A percentile compares a stretch with the other conserved stretches of the same genome.
Conservation (phyloP, 2,113 vertebrate species). For the Toxotes jaculatrix region DNA sequence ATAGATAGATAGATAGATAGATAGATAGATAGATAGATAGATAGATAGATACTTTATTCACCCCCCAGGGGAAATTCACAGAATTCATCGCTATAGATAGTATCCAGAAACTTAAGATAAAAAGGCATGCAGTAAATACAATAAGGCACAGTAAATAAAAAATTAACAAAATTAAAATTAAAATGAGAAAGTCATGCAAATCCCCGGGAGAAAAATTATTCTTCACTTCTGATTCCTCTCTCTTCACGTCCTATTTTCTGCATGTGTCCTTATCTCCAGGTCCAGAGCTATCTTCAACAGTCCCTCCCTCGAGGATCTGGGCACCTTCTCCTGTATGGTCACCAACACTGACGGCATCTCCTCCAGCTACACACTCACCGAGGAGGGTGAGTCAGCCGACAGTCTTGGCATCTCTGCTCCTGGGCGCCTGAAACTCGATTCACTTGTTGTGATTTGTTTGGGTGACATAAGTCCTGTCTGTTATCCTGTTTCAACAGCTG, state of each 20-base stretch:
- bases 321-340: constrained; percentile 92
- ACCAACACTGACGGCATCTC: constrained; percentile 95
- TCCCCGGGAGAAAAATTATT: background rate
- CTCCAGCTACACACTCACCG: constrained; percentile 93
- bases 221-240: background rate
- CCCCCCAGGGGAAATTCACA: no score
- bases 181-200: background rate
- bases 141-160: no score
- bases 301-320: constrained; percentile 93
- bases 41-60: no score
- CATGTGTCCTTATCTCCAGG: constrained; percentile 75
- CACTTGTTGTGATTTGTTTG: constrained; percentile 36
- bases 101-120: no score
- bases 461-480: constrained; percentile 13
- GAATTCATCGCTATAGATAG: no score
- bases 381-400: constrained; percentile 88
- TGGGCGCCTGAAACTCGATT: constrained; percentile 11
- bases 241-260: background rate
- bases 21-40: no score
- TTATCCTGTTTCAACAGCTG: constrained; percentile 48
- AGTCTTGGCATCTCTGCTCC: constrained; percentile 1
- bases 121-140: no score
- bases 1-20: no score
- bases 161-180: no score
- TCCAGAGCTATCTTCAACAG: constrained; percentile 93